Evolutionary conservation across 2,113 vertebrate species (phyloP).

Genomic region (Noctilio leporinus): DNA sequence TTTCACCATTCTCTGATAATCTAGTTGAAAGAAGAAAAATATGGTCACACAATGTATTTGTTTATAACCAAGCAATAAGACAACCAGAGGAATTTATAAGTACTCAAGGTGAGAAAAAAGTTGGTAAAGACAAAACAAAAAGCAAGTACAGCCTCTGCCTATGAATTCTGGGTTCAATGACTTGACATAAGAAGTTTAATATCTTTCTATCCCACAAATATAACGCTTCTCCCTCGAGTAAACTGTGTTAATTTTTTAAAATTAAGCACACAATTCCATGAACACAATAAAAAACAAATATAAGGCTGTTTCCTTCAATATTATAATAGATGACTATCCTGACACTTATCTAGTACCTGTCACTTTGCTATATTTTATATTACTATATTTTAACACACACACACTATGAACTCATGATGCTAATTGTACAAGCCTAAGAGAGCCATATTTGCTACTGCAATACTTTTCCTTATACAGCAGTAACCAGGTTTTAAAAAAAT

Average conservation of each 20-base stretch:
- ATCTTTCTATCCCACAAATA: not conserved
- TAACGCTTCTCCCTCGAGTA: not conserved
- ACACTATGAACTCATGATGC: not conserved
- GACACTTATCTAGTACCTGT: not conserved
- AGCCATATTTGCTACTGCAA: not conserved
- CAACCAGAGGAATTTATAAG: not conserved
- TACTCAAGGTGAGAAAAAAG: not conserved
- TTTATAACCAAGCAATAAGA: not conserved
- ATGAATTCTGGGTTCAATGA: not conserved
- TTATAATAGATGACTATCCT: not conserved
- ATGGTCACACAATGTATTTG: not conserved
- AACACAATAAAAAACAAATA: not conserved
- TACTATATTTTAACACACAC: not conserved
- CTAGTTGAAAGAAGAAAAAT: not conserved
- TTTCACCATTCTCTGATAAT: not conserved
- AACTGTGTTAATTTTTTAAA: not conserved
- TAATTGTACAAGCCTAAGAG: not conserved
- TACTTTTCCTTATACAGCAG: not conserved
- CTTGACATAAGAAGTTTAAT: not conserved
- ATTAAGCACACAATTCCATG: not conserved
- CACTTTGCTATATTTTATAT: constrained; percentile 15
- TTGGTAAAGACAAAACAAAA: not conserved
- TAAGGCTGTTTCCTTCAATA: not conserved
- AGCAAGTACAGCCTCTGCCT: not conserved
- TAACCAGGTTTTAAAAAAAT: not conserved